Conservation (phyloP, 2,113 vertebrate genomes). For the Mystacornis crossleyi region DNA sequence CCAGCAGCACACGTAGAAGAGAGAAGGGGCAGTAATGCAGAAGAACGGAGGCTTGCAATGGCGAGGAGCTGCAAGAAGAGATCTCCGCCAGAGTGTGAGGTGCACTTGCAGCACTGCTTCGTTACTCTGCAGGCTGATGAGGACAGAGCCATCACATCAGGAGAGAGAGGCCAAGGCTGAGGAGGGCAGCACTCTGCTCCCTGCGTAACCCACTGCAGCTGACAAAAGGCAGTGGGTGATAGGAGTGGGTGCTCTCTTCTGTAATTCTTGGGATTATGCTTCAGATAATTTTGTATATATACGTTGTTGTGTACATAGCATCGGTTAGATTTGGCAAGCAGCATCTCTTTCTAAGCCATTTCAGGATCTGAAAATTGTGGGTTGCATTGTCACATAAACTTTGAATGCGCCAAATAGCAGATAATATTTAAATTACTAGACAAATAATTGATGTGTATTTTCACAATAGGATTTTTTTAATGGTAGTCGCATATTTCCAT, state of each 20-base stretch:
- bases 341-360: neutral
- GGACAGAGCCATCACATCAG: rapidly evolving
- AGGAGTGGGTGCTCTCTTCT: neutral
- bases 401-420: neutral
- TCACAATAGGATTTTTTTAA: neutral
- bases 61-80: neutral
- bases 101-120: neutral
- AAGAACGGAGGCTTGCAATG: neutral
- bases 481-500: rapidly evolving
- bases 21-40: neutral
- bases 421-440: neutral
- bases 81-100: neutral
- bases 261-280: neutral
- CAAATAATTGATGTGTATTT: neutral
- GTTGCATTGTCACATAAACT: neutral
- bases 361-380: neutral
- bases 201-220: rapidly evolving
- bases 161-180: neutral
- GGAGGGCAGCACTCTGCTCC: neutral
- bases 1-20: rapidly evolving
- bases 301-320: rapidly evolving
- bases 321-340: neutral
- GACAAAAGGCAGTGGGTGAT: neutral
- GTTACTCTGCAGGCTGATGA: neutral
- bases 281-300: rapidly evolving